Conservation (phyloP, 2,888 invertebrate species). For the Tenthredo notha region DNA sequence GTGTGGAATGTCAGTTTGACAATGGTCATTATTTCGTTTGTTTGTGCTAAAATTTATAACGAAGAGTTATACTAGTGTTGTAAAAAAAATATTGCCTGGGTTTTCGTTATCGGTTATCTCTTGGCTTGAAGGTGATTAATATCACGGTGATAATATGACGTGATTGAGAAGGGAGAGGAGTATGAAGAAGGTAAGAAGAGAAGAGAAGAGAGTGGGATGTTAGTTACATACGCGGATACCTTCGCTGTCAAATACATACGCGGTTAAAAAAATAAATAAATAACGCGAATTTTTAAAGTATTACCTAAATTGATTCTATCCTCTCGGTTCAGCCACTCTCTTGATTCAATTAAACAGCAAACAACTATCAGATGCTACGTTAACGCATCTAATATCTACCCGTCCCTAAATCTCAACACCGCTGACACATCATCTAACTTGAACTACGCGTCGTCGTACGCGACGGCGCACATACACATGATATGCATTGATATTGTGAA, state of each 20-base stretch:
- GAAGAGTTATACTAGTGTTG: neutral
- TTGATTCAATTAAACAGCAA: neutral
- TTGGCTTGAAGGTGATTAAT: neutral
- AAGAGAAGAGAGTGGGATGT: neutral
- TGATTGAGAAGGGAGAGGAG: neutral
- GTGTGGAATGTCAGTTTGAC: neutral
- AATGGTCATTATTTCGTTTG: slow-evolving; percentile 41
- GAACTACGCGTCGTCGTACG: slow-evolving; percentile 35
- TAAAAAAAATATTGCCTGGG: neutral
- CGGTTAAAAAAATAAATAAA: neutral
- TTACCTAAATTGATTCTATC: neutral
- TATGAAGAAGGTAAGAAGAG: neutral
- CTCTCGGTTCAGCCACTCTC: neutral
- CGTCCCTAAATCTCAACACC: neutral
- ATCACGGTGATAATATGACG: neutral
- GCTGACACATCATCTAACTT: slow-evolving; percentile 46
- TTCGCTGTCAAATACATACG: neutral
- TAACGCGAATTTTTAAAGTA: neutral
- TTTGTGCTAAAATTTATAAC: neutral
- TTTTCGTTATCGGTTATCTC: neutral
- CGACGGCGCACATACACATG: slow-evolving; percentile 19
- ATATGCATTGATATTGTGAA: neutral
- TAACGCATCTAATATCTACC: neutral
- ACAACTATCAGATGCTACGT: neutral
- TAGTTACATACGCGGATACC: neutral